Conservation (phyloP, 2,113 vertebrate species). For the Cheirogaleus medius region DNA sequence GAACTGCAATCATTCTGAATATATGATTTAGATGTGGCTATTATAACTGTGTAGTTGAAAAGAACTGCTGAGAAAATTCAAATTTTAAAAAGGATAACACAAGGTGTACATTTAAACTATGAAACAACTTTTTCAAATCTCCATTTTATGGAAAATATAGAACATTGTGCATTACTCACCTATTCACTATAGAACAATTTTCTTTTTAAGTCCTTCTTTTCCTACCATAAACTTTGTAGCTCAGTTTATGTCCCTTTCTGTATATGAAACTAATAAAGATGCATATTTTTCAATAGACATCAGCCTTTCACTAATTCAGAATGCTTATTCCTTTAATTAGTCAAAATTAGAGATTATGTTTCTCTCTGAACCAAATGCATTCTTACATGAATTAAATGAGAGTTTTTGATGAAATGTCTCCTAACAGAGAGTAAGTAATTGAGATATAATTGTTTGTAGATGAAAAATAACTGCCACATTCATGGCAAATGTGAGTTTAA, state of each 20-base stretch:
- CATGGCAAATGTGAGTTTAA: slow-evolving; percentile 68
- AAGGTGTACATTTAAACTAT: neutral
- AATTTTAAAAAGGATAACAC: neutral
- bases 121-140: neutral
- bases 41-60: neutral
- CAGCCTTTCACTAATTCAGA: slow-evolving; percentile 48
- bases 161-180: neutral
- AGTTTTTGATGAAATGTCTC: slow-evolving; percentile 69
- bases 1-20: neutral
- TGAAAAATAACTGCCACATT: slow-evolving; percentile 77
- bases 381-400: slow-evolving; percentile 69
- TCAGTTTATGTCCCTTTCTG: slow-evolving; percentile 27
- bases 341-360: slow-evolving; percentile 67
- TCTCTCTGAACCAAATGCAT: slow-evolving; percentile 58
- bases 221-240: neutral
- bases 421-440: slow-evolving; percentile 74
- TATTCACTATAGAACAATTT: neutral
- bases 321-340: slow-evolving; percentile 69
- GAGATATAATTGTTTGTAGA: slow-evolving; percentile 75
- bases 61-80: neutral
- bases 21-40: neutral
- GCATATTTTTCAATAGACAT: slow-evolving; percentile 40
- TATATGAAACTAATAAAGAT: slow-evolving; percentile 47
- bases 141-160: neutral
- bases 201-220: neutral